Conservation (phyloP, 2,888 invertebrate species). For the Thera britannica region DNA sequence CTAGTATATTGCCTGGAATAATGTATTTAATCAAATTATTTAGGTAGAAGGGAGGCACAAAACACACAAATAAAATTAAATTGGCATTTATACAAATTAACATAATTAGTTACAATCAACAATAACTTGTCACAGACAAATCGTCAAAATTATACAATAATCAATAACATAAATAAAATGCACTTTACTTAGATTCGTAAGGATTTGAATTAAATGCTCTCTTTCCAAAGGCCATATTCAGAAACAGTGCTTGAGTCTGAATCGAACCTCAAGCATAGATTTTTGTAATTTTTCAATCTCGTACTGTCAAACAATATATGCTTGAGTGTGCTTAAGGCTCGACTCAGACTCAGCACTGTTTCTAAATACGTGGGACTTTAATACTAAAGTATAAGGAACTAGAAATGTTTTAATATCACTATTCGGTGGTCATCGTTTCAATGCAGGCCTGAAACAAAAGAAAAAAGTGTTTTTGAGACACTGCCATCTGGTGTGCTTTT, state of each 20-base stretch:
- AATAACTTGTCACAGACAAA: slow-evolving; percentile 34
- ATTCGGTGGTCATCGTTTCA: slow-evolving; percentile 59
- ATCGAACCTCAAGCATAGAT: too few relatives aligned
- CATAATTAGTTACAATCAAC: slow-evolving; percentile 36
- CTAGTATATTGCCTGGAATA: too few relatives aligned
- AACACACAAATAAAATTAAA: slow-evolving; percentile 4
- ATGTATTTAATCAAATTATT: too few relatives aligned
- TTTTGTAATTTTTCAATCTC: too few relatives aligned
- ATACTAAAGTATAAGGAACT: background rate
- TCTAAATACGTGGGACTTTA: background rate
- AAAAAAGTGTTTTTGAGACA: background rate
- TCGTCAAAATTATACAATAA: slow-evolving; percentile 36
- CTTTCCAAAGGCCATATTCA: too few relatives aligned
- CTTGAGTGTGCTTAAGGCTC: too few relatives aligned
- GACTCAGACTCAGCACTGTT: too few relatives aligned
- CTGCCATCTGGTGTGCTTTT: background rate
- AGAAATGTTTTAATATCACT: slow-evolving; percentile 6
- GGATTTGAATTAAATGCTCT: background rate
- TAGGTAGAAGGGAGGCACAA: background rate
- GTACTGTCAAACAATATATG: too few relatives aligned
- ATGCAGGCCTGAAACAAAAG: slow-evolving; percentile 59
- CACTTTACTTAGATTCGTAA: slow-evolving; percentile 1
- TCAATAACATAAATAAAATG: slow-evolving; percentile 24
- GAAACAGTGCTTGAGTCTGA: too few relatives aligned
- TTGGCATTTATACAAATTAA: slow-evolving; percentile 29